These are phyloP conservation scores for Dromius quadrimaculatus DNA, from an alignment of 2,888 invertebrate species.

Conservation along the genomic window DNA sequence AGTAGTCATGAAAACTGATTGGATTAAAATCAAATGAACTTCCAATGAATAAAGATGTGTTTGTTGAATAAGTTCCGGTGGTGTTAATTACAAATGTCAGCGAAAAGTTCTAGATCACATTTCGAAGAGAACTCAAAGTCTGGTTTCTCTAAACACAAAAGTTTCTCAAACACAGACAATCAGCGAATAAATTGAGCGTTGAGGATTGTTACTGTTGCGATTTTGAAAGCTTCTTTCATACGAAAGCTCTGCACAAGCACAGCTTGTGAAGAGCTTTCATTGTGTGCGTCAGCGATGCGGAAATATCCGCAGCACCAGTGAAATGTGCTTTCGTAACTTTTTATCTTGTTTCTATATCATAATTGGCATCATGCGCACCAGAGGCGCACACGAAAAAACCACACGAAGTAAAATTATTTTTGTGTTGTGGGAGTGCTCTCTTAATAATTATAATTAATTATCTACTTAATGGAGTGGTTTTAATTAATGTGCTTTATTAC, in stretches of 20 bases:
- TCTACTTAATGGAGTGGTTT: too few species aligned
- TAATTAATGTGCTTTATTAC: too few species aligned
- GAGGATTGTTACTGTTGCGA: constrained; percentile 34
- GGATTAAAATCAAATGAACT: too few species aligned
- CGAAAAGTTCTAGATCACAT: neutral
- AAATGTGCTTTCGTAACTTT: constrained; percentile 44
- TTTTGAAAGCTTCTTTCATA: constrained; percentile 37
- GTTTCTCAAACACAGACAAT: constrained; percentile 45
- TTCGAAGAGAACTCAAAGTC: neutral
- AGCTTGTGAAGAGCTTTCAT: constrained; percentile 40
- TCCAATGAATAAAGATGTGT: too few species aligned
- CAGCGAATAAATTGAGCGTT: constrained; percentile 47
- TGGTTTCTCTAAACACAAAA: constrained; percentile 43
- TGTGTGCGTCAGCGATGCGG: constrained; percentile 34
- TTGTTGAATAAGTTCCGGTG: too few species aligned
- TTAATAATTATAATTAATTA: too few species aligned
- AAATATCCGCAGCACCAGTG: constrained; percentile 34
- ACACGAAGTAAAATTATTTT: too few species aligned
- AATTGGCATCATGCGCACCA: constrained; percentile 31
- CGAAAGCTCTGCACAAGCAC: constrained; percentile 43
- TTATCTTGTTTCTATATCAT: constrained; percentile 50
- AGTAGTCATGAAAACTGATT: too few species aligned
- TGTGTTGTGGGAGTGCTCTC: too few species aligned
- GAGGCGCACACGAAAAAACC: too few species aligned
- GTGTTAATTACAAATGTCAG: constrained; percentile 1